Base-by-base conservation (phyloP, 2,888 invertebrate species). In the Lagria hirta region DNA sequence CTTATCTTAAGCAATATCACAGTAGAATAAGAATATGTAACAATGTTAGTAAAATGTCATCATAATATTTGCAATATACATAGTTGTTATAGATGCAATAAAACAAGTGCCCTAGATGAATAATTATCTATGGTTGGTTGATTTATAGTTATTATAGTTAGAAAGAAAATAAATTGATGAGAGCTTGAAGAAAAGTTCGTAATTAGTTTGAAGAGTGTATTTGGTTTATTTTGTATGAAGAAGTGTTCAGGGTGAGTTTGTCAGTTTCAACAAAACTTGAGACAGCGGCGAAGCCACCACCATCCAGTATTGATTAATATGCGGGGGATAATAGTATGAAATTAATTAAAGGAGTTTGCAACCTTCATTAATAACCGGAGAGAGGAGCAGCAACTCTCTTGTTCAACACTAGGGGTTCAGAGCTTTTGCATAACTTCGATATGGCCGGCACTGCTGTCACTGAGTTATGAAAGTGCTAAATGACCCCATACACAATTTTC, bases 321-420 rank as follows among this genome's bases (percentile, higher is more conserved):
- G 65, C 65, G 65, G 60, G 65, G 68, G 65, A 70, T 70, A 70
- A 70, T 69, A 69, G 69, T 62, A 65, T 62, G 62, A 71, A 71
- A 71, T 71, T 71, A 71, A 71, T 71, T 71, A 71, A 71, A 70
- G 70, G 70, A 69, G 70, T 70, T 70, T 68, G 65, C 64, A 69
- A 65, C 69, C 70, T 70, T 69, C 71, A 71, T 71, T 71, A 71
- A 71, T 71, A 71, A 68, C 66, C 60, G 43, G 43, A 63, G 64
- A 65, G 65, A 38, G 62, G 64, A 65, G 65, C 65, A 65, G 65
- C 43, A 37, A 61, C 60, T 64, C n/a, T n/a, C 62, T 62, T 61
- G 64, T 58, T 54, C 57, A 60, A 61, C 60, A 57, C 54, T 54
- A 29, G 32, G 43, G 43, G 37, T 37, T 36, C 18, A 24, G 36